Evolutionary conservation across 2,888 invertebrate species (phyloP), one percentile per base, ranked within the genome.

Genomic region (Limnephilus rhombicus): DNA sequence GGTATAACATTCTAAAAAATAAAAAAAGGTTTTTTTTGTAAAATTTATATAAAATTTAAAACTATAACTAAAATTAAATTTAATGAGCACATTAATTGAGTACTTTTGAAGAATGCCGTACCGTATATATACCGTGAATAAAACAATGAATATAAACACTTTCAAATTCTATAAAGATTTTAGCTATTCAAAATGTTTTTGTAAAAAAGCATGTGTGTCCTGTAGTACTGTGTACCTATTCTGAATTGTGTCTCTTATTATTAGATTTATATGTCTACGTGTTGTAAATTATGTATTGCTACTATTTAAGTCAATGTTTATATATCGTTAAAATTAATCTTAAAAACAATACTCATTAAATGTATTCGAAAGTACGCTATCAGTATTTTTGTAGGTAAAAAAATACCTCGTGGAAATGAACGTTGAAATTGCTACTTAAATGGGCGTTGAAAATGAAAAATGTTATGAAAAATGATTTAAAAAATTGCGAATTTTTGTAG

Each of bases 341-440:
- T 45, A 85, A 83, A 90, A 92, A 91, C 89, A 92, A 92, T 92
- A 92, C 92, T 92, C 92, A 92, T 92, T 92, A 92, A 88, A 85
- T 91, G 37, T 91, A 91, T 92, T 92, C 80, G 92, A 89, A 91
- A 80, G 92, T 91, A 90, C 86, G 85, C 89, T 53, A 92, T 92
- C 92, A 92, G 92, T 92, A 92, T 92, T 92, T 92, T 91, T 86
- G 89, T 91, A 92, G 92, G 91, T 91, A 92, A 91, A 68, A 68
- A 82, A 41, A 86, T 89, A 89, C 85, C 85, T 90, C 90, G n/a
- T 12, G 90, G 90, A 37, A 34, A 37, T 68, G 68, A 68, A 37
- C n/a, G 37, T 80, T 29, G 18, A 81, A 80, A 89, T 80, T 83
- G 83, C 53, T 80, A 89, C 89, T 83, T 83, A 83, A 83, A 83